Percentiles rank a stretch among this genome's conserved stretches.
Evolutionary conservation across 2,113 vertebrate genomes (phyloP).

Genomic region (Paradoxurus hermaphroditus): DNA sequence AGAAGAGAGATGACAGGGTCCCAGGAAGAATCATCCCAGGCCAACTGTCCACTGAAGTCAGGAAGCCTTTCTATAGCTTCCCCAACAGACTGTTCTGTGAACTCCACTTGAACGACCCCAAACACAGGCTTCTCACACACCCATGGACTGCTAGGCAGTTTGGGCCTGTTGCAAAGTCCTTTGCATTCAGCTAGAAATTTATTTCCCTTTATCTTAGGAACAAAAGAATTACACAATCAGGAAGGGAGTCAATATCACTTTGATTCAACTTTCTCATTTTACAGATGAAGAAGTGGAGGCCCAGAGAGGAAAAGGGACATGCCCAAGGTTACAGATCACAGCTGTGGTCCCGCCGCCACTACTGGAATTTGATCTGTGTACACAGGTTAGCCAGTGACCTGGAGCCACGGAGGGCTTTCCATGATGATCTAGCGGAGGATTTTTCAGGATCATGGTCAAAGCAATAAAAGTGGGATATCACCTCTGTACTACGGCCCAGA

Average conservation of each 20-base stretch:
- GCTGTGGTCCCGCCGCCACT: background rate
- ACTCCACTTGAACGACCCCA: background rate
- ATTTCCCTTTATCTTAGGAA: background rate
- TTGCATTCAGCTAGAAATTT: background rate
- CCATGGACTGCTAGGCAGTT: accelerated
- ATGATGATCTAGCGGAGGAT: background rate
- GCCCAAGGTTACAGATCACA: background rate
- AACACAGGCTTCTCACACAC: background rate
- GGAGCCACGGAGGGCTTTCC: background rate
- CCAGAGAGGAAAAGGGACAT: background rate
- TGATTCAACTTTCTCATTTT: background rate
- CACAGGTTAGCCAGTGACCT: background rate
- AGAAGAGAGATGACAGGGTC: background rate
- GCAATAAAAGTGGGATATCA: too few relatives aligned
- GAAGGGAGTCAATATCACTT: background rate
- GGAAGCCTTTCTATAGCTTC: background rate
- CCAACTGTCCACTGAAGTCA: accelerated
- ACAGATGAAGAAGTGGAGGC: background rate
- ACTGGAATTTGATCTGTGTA: background rate
- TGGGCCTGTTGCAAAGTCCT: background rate
- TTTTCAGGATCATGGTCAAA: background rate
- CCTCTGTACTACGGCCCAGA: background rate
- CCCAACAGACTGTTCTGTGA: background rate
- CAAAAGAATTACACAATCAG: background rate
- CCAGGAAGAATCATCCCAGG: background rate